Evolutionary conservation across 1,140 invertebrate genomes (phyloP).

Genomic region (Episyrphus balteatus): DNA sequence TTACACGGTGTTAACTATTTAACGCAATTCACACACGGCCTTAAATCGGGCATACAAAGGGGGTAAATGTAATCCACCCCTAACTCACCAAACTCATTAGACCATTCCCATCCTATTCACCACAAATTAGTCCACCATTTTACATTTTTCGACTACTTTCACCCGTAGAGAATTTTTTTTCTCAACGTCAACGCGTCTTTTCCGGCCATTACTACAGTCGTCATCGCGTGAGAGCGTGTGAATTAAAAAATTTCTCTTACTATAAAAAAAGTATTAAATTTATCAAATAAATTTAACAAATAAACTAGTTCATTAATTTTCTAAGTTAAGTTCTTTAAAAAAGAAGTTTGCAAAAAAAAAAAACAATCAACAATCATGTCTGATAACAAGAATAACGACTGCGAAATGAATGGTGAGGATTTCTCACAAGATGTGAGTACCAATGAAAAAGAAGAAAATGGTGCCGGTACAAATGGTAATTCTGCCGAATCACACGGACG

Average conservation of each 20-base stretch:
- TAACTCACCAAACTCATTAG: no score
- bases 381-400: constrained; percentile 26
- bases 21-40: no score
- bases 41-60: no score
- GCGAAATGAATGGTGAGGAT: constrained; percentile 46
- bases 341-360: constrained; percentile 2
- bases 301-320: background rate
- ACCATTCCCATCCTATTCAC: no score
- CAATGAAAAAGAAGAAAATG: constrained; percentile 47
- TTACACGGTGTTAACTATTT: no score
- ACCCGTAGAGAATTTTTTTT: background rate
- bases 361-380: constrained; percentile 21
- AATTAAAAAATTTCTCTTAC: constrained; percentile 11
- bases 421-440: constrained; percentile 54
- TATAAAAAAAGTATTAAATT: constrained; percentile 14
- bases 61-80: no score
- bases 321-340: background rate
- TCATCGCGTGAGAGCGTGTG: constrained; percentile 21
- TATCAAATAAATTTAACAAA: constrained; percentile 6
- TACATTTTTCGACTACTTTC: background rate
- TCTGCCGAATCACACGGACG: constrained; percentile 49
- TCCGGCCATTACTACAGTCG: constrained; percentile 20
- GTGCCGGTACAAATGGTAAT: constrained; percentile 49
- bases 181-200: constrained; percentile 11
- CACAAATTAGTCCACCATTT: background rate